Conservation (phyloP, 2,888 invertebrate species). For the Eupelmus urozonus region DNA sequence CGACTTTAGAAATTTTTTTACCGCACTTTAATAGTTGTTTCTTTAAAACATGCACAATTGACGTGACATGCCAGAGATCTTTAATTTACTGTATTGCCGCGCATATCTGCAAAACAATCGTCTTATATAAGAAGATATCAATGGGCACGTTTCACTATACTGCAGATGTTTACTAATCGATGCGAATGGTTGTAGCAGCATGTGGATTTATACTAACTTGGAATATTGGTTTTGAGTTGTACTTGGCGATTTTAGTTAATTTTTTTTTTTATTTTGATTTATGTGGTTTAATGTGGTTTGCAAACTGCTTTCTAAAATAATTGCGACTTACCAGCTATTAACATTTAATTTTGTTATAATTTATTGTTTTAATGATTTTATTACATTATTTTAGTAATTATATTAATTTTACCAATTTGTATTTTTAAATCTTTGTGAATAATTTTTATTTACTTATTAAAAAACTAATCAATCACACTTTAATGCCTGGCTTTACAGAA, state of each 20-base stretch:
- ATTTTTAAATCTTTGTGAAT: constrained; percentile 15
- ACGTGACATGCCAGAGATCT: neutral
- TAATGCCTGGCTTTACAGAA: constrained; percentile 25
- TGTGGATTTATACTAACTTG: neutral
- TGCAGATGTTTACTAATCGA: neutral
- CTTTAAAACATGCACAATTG: neutral
- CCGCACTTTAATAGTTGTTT: neutral
- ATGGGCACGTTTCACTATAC: no score
- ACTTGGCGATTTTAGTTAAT: neutral
- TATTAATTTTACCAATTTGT: no score
- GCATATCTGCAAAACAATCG: neutral
- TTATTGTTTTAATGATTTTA: no score
- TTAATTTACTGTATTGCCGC: neutral
- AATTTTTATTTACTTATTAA: constrained; percentile 17
- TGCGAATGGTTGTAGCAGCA: neutral
- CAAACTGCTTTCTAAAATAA: constrained; percentile 15
- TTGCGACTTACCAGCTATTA: neutral
- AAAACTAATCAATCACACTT: constrained; percentile 57
- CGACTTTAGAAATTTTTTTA: neutral
- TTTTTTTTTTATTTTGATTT: constrained; percentile 7
- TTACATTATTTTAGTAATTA: no score
- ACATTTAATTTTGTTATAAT: no score
- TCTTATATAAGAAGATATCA: constrained; percentile 18
- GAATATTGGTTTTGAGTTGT: neutral
- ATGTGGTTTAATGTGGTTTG: neutral